Evolutionary conservation across 2,113 vertebrate genomes (phyloP).

Genomic region (Mesoclemmys tuberculata): DNA sequence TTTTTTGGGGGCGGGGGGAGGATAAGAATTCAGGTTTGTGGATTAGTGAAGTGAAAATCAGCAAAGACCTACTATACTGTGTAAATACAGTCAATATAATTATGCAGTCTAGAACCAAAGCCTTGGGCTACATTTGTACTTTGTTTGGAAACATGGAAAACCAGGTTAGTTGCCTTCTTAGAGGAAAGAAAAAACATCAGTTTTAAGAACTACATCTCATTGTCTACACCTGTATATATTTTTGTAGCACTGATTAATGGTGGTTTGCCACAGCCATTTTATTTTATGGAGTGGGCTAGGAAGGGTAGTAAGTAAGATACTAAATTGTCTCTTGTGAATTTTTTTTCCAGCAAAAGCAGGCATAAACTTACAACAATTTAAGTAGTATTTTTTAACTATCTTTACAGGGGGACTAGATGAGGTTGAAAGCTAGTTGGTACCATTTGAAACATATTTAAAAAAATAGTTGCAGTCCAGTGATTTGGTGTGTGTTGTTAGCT

Average conservation of each 20-base stretch:
- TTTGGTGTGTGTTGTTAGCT: not conserved
- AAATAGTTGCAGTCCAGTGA: not conserved
- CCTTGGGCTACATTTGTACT: not conserved
- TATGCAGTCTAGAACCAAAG: not conserved
- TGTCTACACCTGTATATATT: not conserved
- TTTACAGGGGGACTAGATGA: not conserved
- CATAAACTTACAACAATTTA: not conserved
- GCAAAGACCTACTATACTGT: accelerated
- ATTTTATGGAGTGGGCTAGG: not conserved
- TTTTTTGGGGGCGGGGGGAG: accelerated
- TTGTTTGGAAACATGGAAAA: not conserved
- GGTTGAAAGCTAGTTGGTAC: conserved; percentile 26
- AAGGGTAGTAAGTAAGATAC: not conserved
- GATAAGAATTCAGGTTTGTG: accelerated
- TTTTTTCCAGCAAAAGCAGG: conserved; percentile 15
- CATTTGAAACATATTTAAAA: not conserved
- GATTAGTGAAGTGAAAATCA: not conserved
- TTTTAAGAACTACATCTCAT: conserved; percentile 4
- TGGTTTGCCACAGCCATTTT: not conserved
- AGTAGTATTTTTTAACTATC: not conserved
- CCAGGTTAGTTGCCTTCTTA: not conserved
- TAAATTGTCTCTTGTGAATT: conserved; percentile 37
- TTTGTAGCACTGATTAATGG: not conserved
- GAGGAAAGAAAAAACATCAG: not conserved
- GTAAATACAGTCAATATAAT: not conserved